Base-by-base conservation (phyloP, 2,888 invertebrate species). In the Dynastes grantii region DNA sequence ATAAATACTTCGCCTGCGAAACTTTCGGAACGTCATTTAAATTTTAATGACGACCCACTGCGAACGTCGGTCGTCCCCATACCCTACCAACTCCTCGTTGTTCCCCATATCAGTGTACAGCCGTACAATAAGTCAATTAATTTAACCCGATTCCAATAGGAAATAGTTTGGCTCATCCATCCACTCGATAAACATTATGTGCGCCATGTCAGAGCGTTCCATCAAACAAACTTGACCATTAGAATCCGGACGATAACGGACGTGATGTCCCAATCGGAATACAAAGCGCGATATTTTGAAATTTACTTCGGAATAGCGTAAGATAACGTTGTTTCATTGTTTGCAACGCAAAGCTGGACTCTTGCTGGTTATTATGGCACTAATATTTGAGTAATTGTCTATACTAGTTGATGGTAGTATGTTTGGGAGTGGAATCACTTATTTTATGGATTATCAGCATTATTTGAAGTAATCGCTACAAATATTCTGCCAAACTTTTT, bases 71-170 rank as follows among this genome's bases (percentile, higher is more conserved):
- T 49, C 2, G 9, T 4, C 9, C 67, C 16, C 67, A 37, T 37
- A 22, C n/a, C 45, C 22, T 22, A 6, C 65, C 11, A 2, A 29
- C 64, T 45, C 45, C 9, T 8, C 45, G 11, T 8, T 53, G 55
- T 71, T 71, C 37, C 22, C 55, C 71, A 58, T 71, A 71, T 71
- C 71, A 40, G 37, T 55, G 55, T 37, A 58, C 37, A 58, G 37
- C 40, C 22, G 67, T 67, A 71, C 55, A 71, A 71, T 71, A 71
- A 71, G 71, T 71, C 71, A 71, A 71, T 71, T 71, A 71, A 71
- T 71, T 58, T 71, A 37, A 55, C 71, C 29, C 71, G 55, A 71
- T 71, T 71, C 37, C 71, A 71, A 71, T 55, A 55, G 32, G 71
- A 71, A 71, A 55, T 58, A 55, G 55, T 58, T 40, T 22, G 16